phyloP scores from a whole-genome alignment of 2,113 vertebrate species.

The Pangasianodon hypophthalmus region DNA sequence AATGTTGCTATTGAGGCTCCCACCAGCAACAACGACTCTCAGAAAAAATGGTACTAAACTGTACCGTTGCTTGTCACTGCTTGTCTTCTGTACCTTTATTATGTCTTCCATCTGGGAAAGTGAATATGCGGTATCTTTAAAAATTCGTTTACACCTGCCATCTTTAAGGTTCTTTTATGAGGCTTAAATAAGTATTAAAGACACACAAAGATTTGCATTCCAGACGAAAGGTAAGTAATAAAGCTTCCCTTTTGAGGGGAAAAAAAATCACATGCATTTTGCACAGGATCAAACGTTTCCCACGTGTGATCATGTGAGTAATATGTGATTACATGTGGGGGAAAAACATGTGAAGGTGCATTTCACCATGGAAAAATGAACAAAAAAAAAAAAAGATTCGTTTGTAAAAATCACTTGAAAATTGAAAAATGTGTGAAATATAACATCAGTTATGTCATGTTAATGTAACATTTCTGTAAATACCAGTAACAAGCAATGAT shows the following conservation, averaged over 20 bases:
- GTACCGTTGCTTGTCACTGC: neutral
- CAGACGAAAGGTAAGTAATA: neutral
- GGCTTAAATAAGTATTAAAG: neutral
- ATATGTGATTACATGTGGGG: neutral
- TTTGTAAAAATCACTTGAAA: neutral
- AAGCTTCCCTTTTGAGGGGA: neutral
- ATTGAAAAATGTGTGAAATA: neutral
- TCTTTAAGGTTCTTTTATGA: neutral
- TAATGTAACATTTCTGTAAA: neutral
- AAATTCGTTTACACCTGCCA: slow-evolving; percentile 15
- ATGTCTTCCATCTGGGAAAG: neutral
- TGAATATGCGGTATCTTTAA: neutral
- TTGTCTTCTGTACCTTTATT: slow-evolving; percentile 13
- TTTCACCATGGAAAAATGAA: neutral
- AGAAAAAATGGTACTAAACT: neutral
- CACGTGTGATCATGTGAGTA: neutral
- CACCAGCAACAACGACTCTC: neutral
- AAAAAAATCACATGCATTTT: neutral
- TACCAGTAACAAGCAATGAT: neutral
- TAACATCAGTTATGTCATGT: neutral
- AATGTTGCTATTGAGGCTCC: slow-evolving; percentile 16
- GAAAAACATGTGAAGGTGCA: neutral
- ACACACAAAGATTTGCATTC: slow-evolving; percentile 12
- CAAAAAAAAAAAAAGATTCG: neutral
- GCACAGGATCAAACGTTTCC: neutral